A percentile compares a stretch with the other conserved stretches of the same genome.
These are phyloP conservation scores for Onychomys arenicola DNA, from an alignment of 2,797 vertebrate genomes.

Conservation along the genomic window DNA sequence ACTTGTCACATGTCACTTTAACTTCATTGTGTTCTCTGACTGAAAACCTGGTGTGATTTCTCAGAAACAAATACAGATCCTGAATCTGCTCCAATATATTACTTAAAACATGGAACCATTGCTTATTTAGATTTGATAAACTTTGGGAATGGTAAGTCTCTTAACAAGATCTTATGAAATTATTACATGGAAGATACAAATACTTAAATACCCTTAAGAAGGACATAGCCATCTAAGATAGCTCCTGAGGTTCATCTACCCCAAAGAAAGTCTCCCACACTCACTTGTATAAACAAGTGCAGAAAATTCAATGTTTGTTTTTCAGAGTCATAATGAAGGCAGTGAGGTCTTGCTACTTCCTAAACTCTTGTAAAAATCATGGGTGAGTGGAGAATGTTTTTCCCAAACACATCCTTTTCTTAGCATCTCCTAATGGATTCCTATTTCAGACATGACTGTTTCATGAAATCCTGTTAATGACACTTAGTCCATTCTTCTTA, in stretches of 20 bases:
- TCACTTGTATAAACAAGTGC: not conserved
- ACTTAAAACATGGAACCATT: not conserved
- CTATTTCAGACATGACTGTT: not conserved
- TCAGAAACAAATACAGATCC: not conserved
- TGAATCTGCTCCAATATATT: not conserved
- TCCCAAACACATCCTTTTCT: not conserved
- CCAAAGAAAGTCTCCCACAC: not conserved
- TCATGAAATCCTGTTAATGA: not conserved
- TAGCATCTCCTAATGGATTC: not conserved
- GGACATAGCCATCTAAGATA: not conserved
- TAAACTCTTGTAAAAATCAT: not conserved
- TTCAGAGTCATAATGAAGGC: not conserved
- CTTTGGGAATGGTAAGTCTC: not conserved
- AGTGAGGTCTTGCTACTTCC: not conserved
- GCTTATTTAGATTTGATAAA: not conserved
- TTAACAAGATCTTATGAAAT: not conserved
- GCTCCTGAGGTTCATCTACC: not conserved
- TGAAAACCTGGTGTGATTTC: not conserved
- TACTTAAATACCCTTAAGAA: not conserved
- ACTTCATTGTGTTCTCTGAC: not conserved
- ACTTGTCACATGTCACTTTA: not conserved
- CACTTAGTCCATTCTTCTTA: not conserved
- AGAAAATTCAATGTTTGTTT: not conserved
- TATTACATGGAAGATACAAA: not conserved
- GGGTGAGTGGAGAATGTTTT: not conserved